These are phyloP conservation scores for Cinclus cinclus DNA, from an alignment of 2,113 vertebrate genomes.

Conservation along the genomic window DNA sequence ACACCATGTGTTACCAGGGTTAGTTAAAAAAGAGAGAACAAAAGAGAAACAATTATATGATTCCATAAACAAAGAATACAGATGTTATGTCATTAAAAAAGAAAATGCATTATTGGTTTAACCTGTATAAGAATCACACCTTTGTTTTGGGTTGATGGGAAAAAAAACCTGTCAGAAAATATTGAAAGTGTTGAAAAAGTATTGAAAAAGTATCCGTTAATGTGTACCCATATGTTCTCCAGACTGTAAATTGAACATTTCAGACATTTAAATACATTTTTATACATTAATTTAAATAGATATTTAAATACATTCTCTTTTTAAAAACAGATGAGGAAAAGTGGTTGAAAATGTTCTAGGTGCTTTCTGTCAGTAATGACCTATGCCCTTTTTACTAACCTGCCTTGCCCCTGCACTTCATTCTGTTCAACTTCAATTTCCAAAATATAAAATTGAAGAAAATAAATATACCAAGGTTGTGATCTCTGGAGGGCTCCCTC, in stretches of 20 bases:
- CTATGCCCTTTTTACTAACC: background rate
- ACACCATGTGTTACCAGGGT: background rate
- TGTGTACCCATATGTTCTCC: background rate
- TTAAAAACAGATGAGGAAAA: background rate
- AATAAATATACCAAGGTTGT: background rate
- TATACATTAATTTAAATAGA: background rate
- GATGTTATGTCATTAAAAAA: background rate
- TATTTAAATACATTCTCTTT: background rate
- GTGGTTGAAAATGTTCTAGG: background rate
- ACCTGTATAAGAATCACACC: background rate
- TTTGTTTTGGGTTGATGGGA: background rate
- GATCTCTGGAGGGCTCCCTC: background rate
- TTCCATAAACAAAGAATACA: background rate
- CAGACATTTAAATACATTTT: background rate
- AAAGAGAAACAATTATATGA: background rate
- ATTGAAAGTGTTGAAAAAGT: background rate
- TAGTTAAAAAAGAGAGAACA: background rate
- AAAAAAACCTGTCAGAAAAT: background rate
- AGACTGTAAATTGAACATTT: background rate
- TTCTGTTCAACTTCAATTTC: background rate
- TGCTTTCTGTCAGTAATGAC: background rate
- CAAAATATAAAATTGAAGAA: slow-evolving; percentile 6
- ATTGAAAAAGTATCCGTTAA: background rate
- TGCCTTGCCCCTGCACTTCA: background rate
- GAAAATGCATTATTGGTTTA: background rate